Base-by-base conservation (phyloP, 2,113 vertebrate genomes). In the Xenopus laevis region DNA sequence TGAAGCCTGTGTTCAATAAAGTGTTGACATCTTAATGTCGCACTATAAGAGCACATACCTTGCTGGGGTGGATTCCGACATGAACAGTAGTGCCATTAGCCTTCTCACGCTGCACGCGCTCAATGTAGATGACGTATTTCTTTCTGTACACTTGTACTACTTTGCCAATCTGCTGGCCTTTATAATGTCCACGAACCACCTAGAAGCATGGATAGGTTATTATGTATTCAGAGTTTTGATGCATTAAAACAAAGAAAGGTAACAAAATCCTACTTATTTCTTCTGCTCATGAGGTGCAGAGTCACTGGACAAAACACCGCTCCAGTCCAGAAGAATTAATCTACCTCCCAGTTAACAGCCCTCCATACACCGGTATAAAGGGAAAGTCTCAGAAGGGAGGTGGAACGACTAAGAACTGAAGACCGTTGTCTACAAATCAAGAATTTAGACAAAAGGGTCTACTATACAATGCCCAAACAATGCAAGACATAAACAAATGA, bases 131-230 rank as follows among this genome's bases (percentile, higher is more conserved):
- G 66, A 96, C 95, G 0, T 96, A 95, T 9, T 97, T 97, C 82
- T 96, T 97, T 75, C 95, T 93, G 87, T 95, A 97, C 71, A 97
- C 96, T 85, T 96, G 95, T 55, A 97, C 95, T 9, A 95, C 95
- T 86, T 97, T 96, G 80, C 95, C 93, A 0, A 97, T 96, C 79
- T 98, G 96, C 84, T 98, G 95, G 71, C 96, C 95, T 87, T 97
- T 98, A 89, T 95, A 96, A 83, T 97, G 94, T 78, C 95, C 95
- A 55, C 93, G 88, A 40, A 97, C 95, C 74, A 96, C 95, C 95
- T 95, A 79, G 46, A 46, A 76, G 68, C 12, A 0, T 52, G 6
- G 27, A 58, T 1, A 50, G 4, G 46, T 1, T 52, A 5, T 67
- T 67, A 67, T 13, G 20, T 20, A 57, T 3, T 9, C 0, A 33